phyloP scores from a whole-genome alignment of 2,888 invertebrate species.

The Furcula furcula region DNA sequence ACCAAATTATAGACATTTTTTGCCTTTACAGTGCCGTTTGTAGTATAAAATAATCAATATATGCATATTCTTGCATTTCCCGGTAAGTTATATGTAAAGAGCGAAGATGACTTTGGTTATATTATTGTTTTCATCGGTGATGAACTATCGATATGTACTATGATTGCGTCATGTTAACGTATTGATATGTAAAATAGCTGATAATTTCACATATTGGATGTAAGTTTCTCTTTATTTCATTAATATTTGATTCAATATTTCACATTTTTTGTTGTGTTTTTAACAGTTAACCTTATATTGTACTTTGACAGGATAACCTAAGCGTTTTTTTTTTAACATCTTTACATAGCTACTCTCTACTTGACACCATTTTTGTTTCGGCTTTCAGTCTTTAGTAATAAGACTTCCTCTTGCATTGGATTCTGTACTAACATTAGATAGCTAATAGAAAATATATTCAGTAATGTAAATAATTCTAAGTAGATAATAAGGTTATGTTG shows the following conservation, averaged over 20 bases:
- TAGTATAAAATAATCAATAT: conserved; percentile 15
- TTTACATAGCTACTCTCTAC: conserved; percentile 22
- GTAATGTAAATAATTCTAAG: conserved; percentile 10
- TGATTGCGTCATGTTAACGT: conserved; percentile 79
- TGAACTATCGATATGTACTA: conserved; percentile 61
- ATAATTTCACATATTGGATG: conserved; percentile 16
- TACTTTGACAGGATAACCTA: conserved; percentile 76
- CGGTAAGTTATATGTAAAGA: conserved; percentile 44
- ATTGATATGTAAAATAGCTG: conserved; percentile 50
- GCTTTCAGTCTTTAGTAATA: conserved; percentile 49
- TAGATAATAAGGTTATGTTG: conserved; percentile 74
- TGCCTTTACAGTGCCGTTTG: conserved; percentile 12
- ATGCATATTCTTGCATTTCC: conserved; percentile 20
- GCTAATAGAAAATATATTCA: conserved; percentile 1
- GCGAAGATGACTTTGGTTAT: conserved; percentile 57
- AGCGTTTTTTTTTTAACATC: conserved; percentile 44
- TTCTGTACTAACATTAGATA: neutral
- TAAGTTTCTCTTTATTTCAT: conserved; percentile 3
- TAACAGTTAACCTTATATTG: conserved; percentile 60
- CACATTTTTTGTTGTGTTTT: conserved; percentile 21
- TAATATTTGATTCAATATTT: conserved; percentile 1
- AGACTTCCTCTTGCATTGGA: conserved; percentile 21
- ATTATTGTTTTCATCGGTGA: conserved; percentile 70
- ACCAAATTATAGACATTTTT: conserved; percentile 41
- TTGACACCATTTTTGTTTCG: conserved; percentile 77